These are phyloP conservation scores for Austrofundulus limnaeus DNA, from an alignment of 2,113 vertebrate genomes.

Conservation along the genomic window DNA sequence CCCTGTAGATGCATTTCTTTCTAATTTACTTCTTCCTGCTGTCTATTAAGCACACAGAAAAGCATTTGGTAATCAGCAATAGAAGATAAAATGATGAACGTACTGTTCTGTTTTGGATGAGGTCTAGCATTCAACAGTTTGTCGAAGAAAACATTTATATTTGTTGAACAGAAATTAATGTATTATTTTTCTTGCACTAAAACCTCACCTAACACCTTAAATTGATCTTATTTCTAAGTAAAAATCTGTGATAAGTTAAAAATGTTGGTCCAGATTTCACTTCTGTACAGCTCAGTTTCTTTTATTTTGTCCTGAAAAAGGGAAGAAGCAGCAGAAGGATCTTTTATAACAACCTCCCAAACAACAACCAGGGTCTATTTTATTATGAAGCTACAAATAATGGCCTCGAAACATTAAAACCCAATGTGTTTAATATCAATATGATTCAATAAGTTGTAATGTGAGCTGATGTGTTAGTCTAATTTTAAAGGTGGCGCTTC, in stretches of 20 bases:
- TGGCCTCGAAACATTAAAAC: constrained; percentile 8
- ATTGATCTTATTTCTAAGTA: neutral
- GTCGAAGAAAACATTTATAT: neutral
- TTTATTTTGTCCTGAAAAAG: constrained; percentile 14
- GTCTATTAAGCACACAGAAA: constrained; percentile 47
- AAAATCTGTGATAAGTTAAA: too few species aligned
- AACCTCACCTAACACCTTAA: neutral
- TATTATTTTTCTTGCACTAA: neutral
- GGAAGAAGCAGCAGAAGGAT: neutral
- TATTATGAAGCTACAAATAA: neutral
- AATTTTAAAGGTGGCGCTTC: constrained; percentile 41
- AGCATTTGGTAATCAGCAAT: constrained; percentile 33
- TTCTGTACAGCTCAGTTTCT: constrained; percentile 1
- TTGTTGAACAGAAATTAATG: too few species aligned
- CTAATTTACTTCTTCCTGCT: constrained; percentile 50
- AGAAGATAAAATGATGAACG: constrained; percentile 9
- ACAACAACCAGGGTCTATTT: constrained; percentile 1
- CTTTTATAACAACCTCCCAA: constrained; percentile 6
- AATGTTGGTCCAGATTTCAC: neutral
- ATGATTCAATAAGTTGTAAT: constrained; percentile 7
- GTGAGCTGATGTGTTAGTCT: constrained; percentile 22
- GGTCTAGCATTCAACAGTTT: constrained; percentile 17
- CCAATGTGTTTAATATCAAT: constrained; percentile 22
- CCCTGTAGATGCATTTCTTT: constrained; percentile 50
- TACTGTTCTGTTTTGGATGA: constrained; percentile 20